phyloP scores from a whole-genome alignment of 2,113 vertebrate species.

The Craseonycteris thonglongyai region DNA sequence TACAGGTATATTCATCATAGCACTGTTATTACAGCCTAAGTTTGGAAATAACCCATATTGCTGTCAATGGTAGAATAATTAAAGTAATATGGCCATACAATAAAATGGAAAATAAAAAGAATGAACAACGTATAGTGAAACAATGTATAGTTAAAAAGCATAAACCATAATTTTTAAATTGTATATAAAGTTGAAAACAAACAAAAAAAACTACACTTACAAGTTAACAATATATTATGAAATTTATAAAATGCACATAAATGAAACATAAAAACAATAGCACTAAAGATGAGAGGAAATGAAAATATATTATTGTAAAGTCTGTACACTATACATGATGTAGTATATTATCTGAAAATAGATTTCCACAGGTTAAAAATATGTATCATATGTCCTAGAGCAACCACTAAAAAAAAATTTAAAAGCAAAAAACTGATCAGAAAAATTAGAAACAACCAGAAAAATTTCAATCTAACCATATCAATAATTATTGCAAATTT shows the following conservation, averaged over 20 bases:
- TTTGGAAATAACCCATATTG: background rate
- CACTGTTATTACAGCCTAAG: background rate
- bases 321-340: background rate
- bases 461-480: background rate
- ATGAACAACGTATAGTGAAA: background rate
- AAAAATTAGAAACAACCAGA: background rate
- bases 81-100: background rate
- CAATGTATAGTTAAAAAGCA: background rate
- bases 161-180: background rate
- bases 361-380: background rate
- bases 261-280: background rate
- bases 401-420: background rate
- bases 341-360: background rate
- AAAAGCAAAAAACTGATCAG: background rate
- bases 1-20: background rate
- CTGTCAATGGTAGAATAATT: background rate
- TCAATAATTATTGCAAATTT: slow-evolving; percentile 8
- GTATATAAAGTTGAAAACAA: background rate
- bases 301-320: background rate
- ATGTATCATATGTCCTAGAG: background rate
- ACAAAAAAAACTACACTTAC: background rate
- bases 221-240: background rate
- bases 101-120: background rate
- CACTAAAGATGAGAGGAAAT: background rate
- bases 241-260: background rate